Evolutionary conservation across 2,113 vertebrate species (phyloP).

Genomic region (Lynx canadensis): DNA sequence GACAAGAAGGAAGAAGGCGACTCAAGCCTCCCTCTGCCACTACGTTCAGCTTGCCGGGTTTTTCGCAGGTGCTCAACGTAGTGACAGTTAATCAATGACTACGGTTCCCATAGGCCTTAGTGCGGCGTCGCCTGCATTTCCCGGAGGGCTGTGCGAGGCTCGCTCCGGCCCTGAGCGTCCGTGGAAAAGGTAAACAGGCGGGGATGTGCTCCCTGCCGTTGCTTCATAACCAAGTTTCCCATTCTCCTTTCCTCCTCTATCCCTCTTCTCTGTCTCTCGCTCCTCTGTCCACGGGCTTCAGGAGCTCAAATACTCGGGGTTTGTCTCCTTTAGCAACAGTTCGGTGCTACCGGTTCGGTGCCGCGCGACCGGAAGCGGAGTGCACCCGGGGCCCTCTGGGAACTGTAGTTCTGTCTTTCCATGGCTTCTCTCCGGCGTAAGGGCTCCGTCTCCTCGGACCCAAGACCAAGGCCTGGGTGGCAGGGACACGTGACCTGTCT

Average conservation of each 20-base stretch:
- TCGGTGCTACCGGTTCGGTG: fast-evolving
- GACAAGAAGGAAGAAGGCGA: neutral
- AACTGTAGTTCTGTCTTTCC: constrained; percentile 40
- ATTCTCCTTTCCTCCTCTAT: neutral
- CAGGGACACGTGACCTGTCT: fast-evolving
- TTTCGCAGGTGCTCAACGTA: neutral
- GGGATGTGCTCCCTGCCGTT: neutral
- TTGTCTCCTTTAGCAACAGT: neutral
- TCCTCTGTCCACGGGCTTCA: neutral
- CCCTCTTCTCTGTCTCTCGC: neutral
- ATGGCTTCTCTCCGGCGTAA: fast-evolving
- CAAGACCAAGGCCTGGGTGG: neutral
- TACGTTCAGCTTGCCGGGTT: too few species aligned
- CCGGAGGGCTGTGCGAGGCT: neutral
- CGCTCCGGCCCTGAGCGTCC: neutral
- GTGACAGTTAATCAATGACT: neutral
- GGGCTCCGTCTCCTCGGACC: fast-evolving
- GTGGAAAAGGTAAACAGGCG: neutral
- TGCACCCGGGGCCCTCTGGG: neutral
- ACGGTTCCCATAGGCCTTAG: neutral
- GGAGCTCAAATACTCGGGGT: neutral
- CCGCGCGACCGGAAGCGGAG: neutral
- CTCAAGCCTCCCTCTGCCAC: too few species aligned
- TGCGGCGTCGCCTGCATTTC: neutral
- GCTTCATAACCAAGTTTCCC: neutral